A percentile compares a stretch with the other conserved stretches of the same genome.
Evolutionary conservation across 2,113 vertebrate genomes (phyloP).

Genomic region (Phalacrocorax pelagicus): DNA sequence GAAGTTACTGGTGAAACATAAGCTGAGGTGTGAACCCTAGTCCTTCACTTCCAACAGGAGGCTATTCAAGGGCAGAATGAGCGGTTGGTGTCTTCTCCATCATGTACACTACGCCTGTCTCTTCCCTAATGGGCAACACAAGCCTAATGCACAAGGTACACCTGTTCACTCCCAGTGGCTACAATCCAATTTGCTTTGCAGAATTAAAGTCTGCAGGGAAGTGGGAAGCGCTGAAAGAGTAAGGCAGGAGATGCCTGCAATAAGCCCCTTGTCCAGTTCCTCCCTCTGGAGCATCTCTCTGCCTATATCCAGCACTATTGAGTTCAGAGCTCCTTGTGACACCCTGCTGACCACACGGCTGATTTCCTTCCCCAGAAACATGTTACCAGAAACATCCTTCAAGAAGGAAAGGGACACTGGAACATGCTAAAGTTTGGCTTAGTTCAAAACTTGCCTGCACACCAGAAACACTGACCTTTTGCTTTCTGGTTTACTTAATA

Average conservation of each 20-base stretch:
- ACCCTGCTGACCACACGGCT: background rate
- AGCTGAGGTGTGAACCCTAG: background rate
- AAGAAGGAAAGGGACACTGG: background rate
- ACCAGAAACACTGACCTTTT: background rate
- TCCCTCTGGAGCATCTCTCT: background rate
- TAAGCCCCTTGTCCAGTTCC: background rate
- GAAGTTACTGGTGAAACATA: background rate
- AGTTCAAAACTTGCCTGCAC: background rate
- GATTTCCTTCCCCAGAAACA: background rate
- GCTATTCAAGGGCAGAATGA: background rate
- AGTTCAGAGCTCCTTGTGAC: background rate
- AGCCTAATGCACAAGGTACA: background rate
- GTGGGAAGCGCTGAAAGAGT: accelerated
- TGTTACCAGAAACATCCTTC: background rate
- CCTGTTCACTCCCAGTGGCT: background rate
- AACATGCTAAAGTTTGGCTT: background rate
- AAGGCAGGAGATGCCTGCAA: background rate
- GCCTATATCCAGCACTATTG: background rate
- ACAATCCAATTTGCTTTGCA: background rate
- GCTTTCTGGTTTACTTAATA: background rate
- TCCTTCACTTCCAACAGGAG: background rate
- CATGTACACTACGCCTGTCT: accelerated
- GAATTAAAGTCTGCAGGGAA: background rate
- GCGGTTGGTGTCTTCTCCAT: background rate
- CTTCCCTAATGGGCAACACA: background rate